Evolutionary conservation across 2,888 invertebrate species (phyloP), one percentile per base, ranked within the genome.

Genomic region (Strigamia crassipes): DNA sequence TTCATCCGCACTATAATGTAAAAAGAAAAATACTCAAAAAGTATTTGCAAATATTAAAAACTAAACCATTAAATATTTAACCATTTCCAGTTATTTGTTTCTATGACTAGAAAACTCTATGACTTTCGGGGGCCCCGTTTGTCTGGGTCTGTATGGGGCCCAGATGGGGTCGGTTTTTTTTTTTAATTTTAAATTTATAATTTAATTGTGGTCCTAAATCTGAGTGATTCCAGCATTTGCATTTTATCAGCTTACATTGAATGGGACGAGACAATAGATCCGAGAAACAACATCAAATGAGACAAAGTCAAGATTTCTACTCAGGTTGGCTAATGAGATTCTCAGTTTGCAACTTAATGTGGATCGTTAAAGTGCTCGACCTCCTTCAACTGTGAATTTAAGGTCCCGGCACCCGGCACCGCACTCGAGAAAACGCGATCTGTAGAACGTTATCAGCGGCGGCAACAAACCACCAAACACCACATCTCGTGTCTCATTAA

Each of bases 331-430:
- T 61, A 61, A 61, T 61, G 61, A 61, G 61, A 61, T 61, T 61
- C 61, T 61, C 18, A 12, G 18, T 61, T 61, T 61, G 18, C 61
- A n/a, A 9, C 61, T 61, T 61, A 61, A 61, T 61, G 61, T 61
- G 15, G 61, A 61, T 61, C 61, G 61, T 61, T 61, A 61, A 61
- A 61, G 61, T 61, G 18, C 61, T 61, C 61, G 61, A 61, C 61
- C 61, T 61, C 61, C 61, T 61, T 61, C 61, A 61, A 61, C 61
- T 23, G 18, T 61, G 61, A n/a, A 61, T 61, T 61, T 61, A 61
- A 61, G 61, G 61, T 61, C 61, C 61, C 61, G 18, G n/a, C 61
- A 61, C 61, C 61, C 61, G 18, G n/a, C 61, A 61, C 61, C 61
- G 18, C 61, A 61, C 61, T 61, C 61, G 23, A 61, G 13, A 23